Percentiles rank a stretch among this genome's conserved stretches.
These are phyloP conservation scores for Elephas maximus DNA, from an alignment of 2,113 vertebrate genomes.

Conservation along the genomic window DNA sequence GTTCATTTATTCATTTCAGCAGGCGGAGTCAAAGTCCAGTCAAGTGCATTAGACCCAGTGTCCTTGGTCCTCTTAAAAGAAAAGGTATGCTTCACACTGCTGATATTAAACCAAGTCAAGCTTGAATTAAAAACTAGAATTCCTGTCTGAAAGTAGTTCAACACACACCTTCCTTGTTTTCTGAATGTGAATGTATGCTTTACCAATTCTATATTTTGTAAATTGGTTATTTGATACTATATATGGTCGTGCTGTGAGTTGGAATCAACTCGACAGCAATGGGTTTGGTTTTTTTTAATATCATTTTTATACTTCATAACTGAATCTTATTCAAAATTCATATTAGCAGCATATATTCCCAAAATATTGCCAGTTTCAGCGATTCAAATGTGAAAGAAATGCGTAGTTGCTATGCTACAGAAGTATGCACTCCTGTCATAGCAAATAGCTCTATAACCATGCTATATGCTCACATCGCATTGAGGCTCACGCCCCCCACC, in stretches of 20 bases:
- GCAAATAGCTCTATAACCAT: constrained; percentile 15
- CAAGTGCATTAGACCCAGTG: constrained; percentile 98
- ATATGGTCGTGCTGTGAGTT: too few relatives aligned
- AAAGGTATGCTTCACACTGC: constrained; percentile 91
- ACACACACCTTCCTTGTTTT: constrained; percentile 47
- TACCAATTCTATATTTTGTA: constrained; percentile 13
- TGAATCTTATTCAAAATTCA: constrained; percentile 53
- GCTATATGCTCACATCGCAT: not conserved
- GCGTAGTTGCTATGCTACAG: constrained; percentile 8
- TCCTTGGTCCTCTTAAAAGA: constrained; percentile 96
- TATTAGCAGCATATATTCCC: constrained; percentile 51
- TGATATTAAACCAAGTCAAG: constrained; percentile 35
- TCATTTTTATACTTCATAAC: constrained; percentile 40
- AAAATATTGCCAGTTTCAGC: constrained; percentile 48
- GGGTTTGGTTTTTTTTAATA: not conserved
- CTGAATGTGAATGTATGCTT: constrained; percentile 17
- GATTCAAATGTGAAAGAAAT: constrained; percentile 65
- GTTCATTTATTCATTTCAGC: constrained; percentile 86
- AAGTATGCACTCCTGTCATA: constrained; percentile 34
- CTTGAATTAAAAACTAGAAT: constrained; percentile 57
- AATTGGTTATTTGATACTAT: constrained; percentile 52
- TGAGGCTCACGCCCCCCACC: not conserved
- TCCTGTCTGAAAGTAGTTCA: constrained; percentile 15
- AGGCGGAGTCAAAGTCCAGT: constrained; percentile 97
- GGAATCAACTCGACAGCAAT: too few relatives aligned